These are phyloP conservation scores for Sebastes vulpes DNA, from an alignment of 2,797 vertebrate genomes.

Conservation along the genomic window DNA sequence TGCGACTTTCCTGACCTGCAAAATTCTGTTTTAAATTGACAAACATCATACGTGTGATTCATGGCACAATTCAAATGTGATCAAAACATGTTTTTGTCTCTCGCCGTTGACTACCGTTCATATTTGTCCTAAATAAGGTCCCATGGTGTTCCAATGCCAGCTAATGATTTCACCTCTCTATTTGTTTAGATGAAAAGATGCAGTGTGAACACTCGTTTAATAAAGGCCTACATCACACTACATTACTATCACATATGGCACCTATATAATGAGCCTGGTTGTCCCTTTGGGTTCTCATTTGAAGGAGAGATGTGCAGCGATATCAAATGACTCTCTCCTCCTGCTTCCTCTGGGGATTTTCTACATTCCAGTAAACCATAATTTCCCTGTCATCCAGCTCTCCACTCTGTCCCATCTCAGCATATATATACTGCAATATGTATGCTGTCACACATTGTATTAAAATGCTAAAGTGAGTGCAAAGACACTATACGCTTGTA, in stretches of 20 bases:
- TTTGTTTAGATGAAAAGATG: background rate
- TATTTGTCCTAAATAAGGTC: too few species aligned
- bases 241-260: background rate
- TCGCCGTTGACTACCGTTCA: too few species aligned
- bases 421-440: background rate
- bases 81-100: too few species aligned
- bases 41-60: too few species aligned
- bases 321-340: background rate
- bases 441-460: background rate
- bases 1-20: too few species aligned
- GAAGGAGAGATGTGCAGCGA: background rate
- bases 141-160: too few species aligned
- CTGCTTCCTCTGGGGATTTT: slow-evolving; percentile 10
- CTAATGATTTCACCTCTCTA: too few species aligned
- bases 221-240: background rate
- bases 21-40: too few species aligned
- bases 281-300: background rate
- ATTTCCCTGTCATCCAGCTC: background rate
- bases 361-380: background rate
- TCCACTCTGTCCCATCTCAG: background rate
- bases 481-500: background rate
- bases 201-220: background rate
- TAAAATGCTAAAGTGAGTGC: background rate
- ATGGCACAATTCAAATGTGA: too few species aligned
- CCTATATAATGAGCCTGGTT: background rate